These are phyloP conservation scores for Serilophus lunatus DNA, from an alignment of 2,113 vertebrate genomes.

Conservation along the genomic window DNA sequence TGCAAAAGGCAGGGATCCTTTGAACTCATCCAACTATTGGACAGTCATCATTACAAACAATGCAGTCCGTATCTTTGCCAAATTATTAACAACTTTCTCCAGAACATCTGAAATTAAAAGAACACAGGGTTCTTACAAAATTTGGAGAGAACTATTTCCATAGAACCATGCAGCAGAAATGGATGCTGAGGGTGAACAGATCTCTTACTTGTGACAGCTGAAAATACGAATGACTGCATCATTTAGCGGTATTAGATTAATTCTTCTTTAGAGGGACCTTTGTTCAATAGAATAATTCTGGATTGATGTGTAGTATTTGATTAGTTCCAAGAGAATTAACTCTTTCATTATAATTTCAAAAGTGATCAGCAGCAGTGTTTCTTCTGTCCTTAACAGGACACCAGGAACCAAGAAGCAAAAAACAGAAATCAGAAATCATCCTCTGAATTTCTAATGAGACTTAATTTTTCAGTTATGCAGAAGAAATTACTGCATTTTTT, in stretches of 20 bases:
- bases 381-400: background rate
- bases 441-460: background rate
- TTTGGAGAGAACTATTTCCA: slow-evolving; percentile 22
- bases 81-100: background rate
- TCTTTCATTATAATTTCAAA: slow-evolving; percentile 31
- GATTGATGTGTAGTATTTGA: background rate
- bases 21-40: background rate
- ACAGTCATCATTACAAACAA: slow-evolving; percentile 4
- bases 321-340: slow-evolving; percentile 36
- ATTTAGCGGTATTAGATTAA: slow-evolving; percentile 11
- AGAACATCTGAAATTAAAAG: background rate
- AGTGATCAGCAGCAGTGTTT: background rate
- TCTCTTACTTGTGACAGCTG: background rate
- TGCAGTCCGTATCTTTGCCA: background rate
- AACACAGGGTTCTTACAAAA: background rate
- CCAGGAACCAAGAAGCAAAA: background rate
- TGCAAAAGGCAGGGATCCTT: slow-evolving; percentile 2
- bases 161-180: background rate
- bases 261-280: slow-evolving; percentile 28
- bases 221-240: slow-evolving; percentile 9
- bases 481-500: background rate
- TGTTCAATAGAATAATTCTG: slow-evolving; percentile 19
- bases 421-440: background rate
- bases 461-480: background rate
- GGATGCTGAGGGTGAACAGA: background rate